Evolutionary conservation across 2,888 invertebrate species (phyloP), one percentile per base, ranked within the genome.

Genomic region (Adineta ricciae): DNA sequence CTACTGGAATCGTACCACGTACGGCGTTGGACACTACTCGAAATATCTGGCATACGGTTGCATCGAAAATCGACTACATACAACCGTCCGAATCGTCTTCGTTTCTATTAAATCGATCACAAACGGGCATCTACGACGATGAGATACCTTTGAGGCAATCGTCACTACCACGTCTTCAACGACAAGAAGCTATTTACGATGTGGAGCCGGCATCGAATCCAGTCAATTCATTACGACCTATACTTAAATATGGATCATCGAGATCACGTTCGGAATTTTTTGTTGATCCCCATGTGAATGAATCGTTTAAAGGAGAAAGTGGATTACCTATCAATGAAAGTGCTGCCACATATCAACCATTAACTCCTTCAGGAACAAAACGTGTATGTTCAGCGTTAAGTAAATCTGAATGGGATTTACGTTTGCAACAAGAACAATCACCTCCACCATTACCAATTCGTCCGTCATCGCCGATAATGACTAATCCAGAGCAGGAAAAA

Each of bases 361-460:
- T 38, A 78, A 41, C 41, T 41, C 24, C 78, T 36, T 41, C 41
- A n/a, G 41, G 41, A 78, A 41, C 78, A 41, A 38, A 41, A 41
- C 78, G 78, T 41, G n/a, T 4, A 41, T 78, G 78, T 78, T 24
- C 78, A 3, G 78, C 78, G 41, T 41, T 78, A 41, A 78, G 78
- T 78, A 78, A 78, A 78, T 78, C 78, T 78, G 78, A 78, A 78
- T 78, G 41, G 78, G 78, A 78, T 78, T 78, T 78, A 78, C 78
- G 78, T 78, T 5, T 78, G n/a, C 78, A 78, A 78, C 9, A 78
- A 14, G 78, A 78, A n/a, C 38, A 78, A 41, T 1, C 24, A 24
- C 46, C 46, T 8, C 46, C 46, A 46, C 11, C 46, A 46, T 8
- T 11, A 11, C 38, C 41, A 11, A 78, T 41, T 41, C 78, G 24